These are phyloP conservation scores for Strigamia maritima DNA, from an alignment of 2,888 invertebrate genomes.

Conservation along the genomic window DNA sequence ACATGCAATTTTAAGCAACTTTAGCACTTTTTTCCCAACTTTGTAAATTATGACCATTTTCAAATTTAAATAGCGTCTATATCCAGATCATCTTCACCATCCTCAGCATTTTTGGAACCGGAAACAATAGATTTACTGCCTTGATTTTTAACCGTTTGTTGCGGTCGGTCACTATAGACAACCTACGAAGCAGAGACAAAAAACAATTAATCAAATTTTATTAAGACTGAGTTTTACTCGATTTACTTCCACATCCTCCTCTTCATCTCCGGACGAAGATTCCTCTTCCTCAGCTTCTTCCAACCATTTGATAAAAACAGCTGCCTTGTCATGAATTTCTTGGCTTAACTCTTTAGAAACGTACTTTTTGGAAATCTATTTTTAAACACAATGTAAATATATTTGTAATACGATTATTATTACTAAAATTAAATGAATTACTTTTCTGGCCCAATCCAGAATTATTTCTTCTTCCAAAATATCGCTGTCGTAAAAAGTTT, in stretches of 20 bases:
- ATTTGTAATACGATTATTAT: too few relatives aligned
- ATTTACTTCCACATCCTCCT: constrained; percentile 66
- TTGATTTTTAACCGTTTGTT: constrained; percentile 46
- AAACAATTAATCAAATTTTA: not conserved
- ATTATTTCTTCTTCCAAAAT: constrained; percentile 91
- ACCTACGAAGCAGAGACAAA: constrained; percentile 60
- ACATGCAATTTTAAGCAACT: not conserved
- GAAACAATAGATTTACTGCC: constrained; percentile 48
- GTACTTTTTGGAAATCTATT: constrained; percentile 75
- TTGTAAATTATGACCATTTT: not conserved
- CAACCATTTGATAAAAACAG: constrained; percentile 94
- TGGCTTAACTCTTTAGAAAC: constrained; percentile 84
- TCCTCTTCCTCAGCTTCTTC: constrained; percentile 91
- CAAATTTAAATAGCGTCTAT: constrained; percentile 79
- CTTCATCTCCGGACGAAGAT: constrained; percentile 66
- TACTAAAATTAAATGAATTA: too few relatives aligned
- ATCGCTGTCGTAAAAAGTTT: constrained; percentile 90
- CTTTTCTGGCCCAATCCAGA: constrained; percentile 93
- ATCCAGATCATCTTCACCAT: constrained; percentile 76
- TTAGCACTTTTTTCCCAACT: not conserved
- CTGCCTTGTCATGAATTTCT: constrained; percentile 87
- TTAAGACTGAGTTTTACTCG: too few relatives aligned
- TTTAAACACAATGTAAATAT: not conserved
- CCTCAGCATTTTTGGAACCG: constrained; percentile 39
- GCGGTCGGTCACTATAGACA: constrained; percentile 82